Evolutionary conservation across 2,113 vertebrate species (phyloP).

Genomic region (Zingel zingel): DNA sequence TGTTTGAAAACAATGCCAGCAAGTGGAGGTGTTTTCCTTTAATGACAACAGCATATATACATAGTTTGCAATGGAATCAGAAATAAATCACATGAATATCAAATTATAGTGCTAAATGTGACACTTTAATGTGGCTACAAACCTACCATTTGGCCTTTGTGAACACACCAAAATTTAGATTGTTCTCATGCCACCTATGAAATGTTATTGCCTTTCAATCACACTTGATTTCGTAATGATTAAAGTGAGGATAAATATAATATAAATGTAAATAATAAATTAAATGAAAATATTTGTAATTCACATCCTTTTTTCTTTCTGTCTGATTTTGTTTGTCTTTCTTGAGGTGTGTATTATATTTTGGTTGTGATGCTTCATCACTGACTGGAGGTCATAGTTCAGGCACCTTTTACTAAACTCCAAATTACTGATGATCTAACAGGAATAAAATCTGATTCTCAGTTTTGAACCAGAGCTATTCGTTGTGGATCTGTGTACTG

Average conservation of each 20-base stretch:
- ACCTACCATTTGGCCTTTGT: neutral
- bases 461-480: slow-evolving; percentile 9
- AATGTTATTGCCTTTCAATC: neutral
- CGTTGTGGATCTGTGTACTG: slow-evolving; percentile 4
- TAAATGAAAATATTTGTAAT: neutral
- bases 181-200: neutral
- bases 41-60: neutral
- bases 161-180: neutral
- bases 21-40: slow-evolving; percentile 3
- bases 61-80: neutral
- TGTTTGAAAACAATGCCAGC: neutral
- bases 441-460: slow-evolving; percentile 17
- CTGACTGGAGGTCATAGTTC: slow-evolving; percentile 9
- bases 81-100: slow-evolving; percentile 12
- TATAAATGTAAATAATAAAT: neutral
- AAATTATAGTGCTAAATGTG: neutral
- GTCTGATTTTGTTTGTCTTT: neutral
- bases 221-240: neutral
- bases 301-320: neutral
- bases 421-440: slow-evolving; percentile 15
- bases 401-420: slow-evolving; percentile 1
- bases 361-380: neutral
- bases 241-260: neutral
- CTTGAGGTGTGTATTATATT: neutral
- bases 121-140: neutral